Percentiles rank a stretch among this genome's conserved stretches.
phyloP scores from a whole-genome alignment of 2,797 vertebrate genomes.

The Falco concolor region DNA sequence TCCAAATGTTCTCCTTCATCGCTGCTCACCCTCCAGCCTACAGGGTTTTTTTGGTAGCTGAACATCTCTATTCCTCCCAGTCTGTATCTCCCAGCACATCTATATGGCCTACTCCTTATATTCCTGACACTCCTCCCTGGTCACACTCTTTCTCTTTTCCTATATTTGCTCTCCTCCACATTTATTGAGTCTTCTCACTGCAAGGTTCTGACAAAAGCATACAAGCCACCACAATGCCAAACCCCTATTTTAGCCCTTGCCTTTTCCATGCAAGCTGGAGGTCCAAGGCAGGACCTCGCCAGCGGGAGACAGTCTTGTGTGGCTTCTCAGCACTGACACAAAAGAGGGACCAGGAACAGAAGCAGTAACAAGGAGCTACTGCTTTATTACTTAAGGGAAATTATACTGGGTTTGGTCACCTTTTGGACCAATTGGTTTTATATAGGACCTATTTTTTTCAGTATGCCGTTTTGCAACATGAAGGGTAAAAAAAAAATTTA shows the following conservation, averaged over 20 bases:
- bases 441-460: not conserved
- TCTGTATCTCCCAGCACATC: no score
- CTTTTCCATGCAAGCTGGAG: not conserved
- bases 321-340: not conserved
- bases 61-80: not conserved
- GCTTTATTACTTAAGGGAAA: not conserved
- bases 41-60: not conserved
- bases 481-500: not conserved
- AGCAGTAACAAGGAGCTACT: not conserved
- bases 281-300: not conserved
- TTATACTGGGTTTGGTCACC: not conserved
- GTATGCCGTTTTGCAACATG: not conserved
- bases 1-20: not conserved
- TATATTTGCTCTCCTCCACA: not conserved
- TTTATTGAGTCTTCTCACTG: not conserved
- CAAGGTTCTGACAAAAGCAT: not conserved
- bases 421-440: not conserved
- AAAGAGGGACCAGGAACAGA: not conserved
- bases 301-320: not conserved
- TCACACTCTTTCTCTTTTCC: not conserved
- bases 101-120: not conserved
- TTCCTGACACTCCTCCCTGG: not conserved
- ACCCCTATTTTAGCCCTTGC: not conserved
- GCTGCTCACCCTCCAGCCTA: not conserved
- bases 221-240: fast-evolving